Evolutionary conservation across 2,888 invertebrate genomes (phyloP), one percentile per base, ranked within the genome.

Genomic region (Gryllus longicercus): DNA sequence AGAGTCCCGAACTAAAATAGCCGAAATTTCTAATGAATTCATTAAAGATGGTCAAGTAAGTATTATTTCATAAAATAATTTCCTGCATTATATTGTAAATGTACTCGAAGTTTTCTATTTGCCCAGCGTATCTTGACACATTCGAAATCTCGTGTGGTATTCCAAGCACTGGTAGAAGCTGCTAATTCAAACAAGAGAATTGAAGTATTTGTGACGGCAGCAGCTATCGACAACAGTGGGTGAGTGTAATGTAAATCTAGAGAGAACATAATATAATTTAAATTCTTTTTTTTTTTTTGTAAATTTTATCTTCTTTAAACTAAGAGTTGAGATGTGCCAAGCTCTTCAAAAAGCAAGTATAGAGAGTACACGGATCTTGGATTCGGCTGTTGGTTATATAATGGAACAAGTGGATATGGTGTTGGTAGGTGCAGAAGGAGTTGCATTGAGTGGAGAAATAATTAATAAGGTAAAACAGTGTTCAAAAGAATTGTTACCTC

Each of bases 381-480:
- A 99, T 88, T 92, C 96, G 0, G 93, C 98, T 0, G 92, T 97
- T 74, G 98, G 96, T 1, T 97, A 96, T 86, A 91, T 97, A 1
- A 96, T 99, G 97, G 98, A 98, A 88, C 92, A 94, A 84, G 94
- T 99, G 0, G 96, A 98, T 87, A 92, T 97, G 87, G 97, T 99
- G 1, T 92, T 99, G 92, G 91, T 99, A 25, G 99, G 99, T 16
- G 99, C 99, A 0, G 99, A 99, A 88, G 98, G 97, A 2, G 98
- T 99, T 75, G 95, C 97, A 0, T 98, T 98, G 88, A 99, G 96
- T 88, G 99, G 99, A 1, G 99, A 99, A 38, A 97, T 99, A 83
- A 96, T 99, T 75, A 99, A 99, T 87, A 97, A 97, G 91, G 96
- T 95, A 86, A n/a, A 84, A 11, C 21, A 63, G 18, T n/a, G 25